Evolutionary conservation across 2,888 invertebrate genomes (phyloP).

Genomic region (Coelinius sp.): DNA sequence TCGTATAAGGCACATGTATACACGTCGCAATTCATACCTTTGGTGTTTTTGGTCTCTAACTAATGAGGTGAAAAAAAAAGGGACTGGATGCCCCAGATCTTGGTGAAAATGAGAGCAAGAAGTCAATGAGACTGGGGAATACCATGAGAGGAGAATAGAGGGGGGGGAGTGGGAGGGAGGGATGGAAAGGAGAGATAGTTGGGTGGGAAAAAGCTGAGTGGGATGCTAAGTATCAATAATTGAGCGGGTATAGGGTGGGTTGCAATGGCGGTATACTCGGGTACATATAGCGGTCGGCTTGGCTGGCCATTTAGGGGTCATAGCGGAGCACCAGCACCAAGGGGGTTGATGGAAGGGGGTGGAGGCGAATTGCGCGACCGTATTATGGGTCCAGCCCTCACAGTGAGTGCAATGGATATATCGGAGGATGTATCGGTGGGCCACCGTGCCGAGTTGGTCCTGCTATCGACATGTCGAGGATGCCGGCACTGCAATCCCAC

Average conservation of each 20-base stretch:
- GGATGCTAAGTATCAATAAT: constrained; percentile 67
- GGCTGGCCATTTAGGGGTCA: constrained; percentile 67
- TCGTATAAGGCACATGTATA: not conserved
- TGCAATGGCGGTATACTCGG: constrained; percentile 44
- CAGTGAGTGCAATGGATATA: constrained; percentile 59
- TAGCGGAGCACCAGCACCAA: constrained; percentile 35
- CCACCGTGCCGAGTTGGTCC: constrained; percentile 54
- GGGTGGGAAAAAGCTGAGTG: constrained; percentile 47
- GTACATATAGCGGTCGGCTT: constrained; percentile 46
- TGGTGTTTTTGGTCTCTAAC: constrained; percentile 25
- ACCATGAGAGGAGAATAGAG: constrained; percentile 29
- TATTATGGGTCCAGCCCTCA: constrained; percentile 43
- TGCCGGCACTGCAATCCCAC: constrained; percentile 52
- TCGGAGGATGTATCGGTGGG: constrained; percentile 57
- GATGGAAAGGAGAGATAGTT: constrained; percentile 28
- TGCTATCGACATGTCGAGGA: constrained; percentile 70
- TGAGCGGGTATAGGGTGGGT: constrained; percentile 65
- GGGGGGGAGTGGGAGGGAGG: not conserved
- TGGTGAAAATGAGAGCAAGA: constrained; percentile 32
- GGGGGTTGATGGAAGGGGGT: not conserved
- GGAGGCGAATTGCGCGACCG: constrained; percentile 29
- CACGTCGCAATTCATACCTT: not conserved
- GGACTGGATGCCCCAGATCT: constrained; percentile 33
- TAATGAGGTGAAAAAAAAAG: constrained; percentile 39
- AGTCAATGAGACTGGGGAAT: constrained; percentile 39